A percentile compares a stretch with the other conserved stretches of the same genome.
Conservation (phyloP, 2,797 vertebrate species). For the Helostoma temminkii region DNA sequence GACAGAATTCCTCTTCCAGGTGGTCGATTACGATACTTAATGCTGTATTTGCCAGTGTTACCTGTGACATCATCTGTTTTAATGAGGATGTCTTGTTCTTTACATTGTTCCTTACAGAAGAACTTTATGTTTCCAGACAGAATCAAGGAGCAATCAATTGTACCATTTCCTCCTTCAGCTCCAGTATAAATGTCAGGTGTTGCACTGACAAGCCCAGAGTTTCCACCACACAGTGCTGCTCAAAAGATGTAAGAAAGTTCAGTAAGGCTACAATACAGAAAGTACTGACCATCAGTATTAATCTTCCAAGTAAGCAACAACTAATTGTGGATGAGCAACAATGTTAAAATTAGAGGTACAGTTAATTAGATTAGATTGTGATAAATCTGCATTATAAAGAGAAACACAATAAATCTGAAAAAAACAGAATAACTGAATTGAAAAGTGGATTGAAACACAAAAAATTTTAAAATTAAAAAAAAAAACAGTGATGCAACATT, state of each 20-base stretch:
- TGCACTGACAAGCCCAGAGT: background rate
- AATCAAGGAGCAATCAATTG: background rate
- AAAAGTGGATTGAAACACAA: too few relatives aligned
- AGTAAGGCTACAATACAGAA: too few relatives aligned
- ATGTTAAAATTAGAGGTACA: too few relatives aligned
- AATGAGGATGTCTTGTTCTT: slow-evolving; percentile 5
- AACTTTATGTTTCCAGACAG: background rate
- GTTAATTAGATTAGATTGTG: too few relatives aligned
- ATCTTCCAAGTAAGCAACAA: too few relatives aligned
- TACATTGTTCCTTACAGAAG: slow-evolving; percentile 1
- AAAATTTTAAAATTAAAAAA: too few relatives aligned
- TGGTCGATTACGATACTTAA: background rate
- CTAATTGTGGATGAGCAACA: too few relatives aligned
- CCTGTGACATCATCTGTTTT: background rate
- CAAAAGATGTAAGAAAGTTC: slow-evolving; percentile 2
- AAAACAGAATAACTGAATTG: too few relatives aligned
- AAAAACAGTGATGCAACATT: too few relatives aligned
- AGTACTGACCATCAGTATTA: too few relatives aligned
- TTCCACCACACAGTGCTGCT: slow-evolving; percentile 5
- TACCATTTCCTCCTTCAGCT: background rate
- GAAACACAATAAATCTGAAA: too few relatives aligned
- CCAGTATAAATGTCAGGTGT: background rate
- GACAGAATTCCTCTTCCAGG: background rate
- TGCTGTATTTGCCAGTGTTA: background rate
- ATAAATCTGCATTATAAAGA: too few relatives aligned